These are phyloP conservation scores for Calameuta pallipes DNA, from an alignment of 2,888 invertebrate genomes.

Conservation along the genomic window DNA sequence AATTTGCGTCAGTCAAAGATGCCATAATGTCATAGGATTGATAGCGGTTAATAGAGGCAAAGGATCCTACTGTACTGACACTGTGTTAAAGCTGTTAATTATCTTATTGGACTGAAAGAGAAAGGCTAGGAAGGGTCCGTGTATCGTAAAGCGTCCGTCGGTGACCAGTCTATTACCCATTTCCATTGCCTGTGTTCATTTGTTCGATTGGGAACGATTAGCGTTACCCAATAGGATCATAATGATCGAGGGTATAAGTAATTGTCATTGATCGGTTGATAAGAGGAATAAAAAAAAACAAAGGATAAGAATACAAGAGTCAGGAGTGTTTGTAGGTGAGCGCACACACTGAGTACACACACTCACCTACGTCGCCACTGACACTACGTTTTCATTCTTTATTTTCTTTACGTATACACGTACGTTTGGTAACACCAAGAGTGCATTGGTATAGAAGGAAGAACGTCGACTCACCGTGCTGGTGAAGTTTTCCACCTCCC, in stretches of 20 bases:
- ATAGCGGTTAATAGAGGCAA: background rate
- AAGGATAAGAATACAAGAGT: background rate
- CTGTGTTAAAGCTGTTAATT: background rate
- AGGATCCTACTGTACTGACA: background rate
- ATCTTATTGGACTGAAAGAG: background rate
- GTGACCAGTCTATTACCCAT: background rate
- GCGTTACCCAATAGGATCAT: background rate
- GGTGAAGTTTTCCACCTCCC: constrained; percentile 59
- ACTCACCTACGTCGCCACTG: background rate
- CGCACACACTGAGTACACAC: too few relatives aligned
- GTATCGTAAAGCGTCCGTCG: background rate
- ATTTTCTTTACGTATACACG: background rate
- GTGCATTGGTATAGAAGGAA: background rate
- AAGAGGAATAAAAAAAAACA: background rate
- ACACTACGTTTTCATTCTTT: background rate
- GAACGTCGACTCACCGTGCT: constrained; percentile 52
- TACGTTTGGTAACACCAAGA: background rate
- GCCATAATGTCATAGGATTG: background rate
- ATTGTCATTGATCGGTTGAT: background rate
- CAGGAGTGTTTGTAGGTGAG: background rate
- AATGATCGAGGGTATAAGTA: background rate
- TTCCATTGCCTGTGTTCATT: background rate
- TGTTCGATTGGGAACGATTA: background rate
- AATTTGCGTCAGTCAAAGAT: background rate
- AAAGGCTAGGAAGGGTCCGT: background rate